phyloP scores from a whole-genome alignment of 2,797 vertebrate genomes.

The Morus bassanus region DNA sequence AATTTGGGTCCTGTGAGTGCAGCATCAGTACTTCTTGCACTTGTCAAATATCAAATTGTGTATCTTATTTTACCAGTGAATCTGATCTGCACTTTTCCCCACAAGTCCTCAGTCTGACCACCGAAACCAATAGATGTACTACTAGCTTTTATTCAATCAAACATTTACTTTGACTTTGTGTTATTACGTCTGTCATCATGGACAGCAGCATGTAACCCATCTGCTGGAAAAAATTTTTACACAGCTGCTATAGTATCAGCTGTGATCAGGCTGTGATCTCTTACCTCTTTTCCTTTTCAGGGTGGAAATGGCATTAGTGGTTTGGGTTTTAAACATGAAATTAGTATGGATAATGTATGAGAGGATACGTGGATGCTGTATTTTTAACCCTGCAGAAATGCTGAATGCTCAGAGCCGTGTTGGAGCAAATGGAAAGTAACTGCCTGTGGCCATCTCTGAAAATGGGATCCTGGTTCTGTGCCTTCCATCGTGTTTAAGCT shows the following conservation, averaged over 20 bases:
- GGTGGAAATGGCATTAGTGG: background rate
- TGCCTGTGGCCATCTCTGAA: background rate
- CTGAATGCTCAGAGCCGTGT: rapidly evolving
- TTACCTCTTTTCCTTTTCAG: background rate
- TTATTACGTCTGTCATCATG: background rate
- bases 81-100: background rate
- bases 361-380: background rate
- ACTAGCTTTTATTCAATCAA: background rate
- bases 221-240: background rate
- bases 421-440: background rate
- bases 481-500: background rate
- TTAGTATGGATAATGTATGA: background rate
- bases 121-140: background rate
- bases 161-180: background rate
- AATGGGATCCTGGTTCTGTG: background rate
- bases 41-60: background rate
- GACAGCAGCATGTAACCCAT: background rate
- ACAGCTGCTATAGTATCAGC: background rate
- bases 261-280: background rate
- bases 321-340: background rate
- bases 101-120: background rate
- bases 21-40: background rate
- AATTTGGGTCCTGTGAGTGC: background rate
- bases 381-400: background rate
- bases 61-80: background rate